phyloP scores from a whole-genome alignment of 1,140 invertebrate species.

The Forficula auricularia region DNA sequence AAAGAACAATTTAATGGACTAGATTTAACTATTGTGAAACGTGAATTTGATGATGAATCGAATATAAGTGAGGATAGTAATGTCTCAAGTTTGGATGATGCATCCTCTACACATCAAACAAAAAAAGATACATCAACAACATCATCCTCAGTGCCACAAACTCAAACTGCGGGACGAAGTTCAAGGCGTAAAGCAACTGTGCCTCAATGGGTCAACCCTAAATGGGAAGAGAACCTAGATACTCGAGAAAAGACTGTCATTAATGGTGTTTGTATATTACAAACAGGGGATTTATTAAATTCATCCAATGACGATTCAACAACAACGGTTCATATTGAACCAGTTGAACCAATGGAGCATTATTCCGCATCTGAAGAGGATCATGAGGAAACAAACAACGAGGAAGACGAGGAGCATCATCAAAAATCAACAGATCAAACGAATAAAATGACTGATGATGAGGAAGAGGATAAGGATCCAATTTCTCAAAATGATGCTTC shows the following conservation, averaged over 20 bases:
- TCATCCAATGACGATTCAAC: slow-evolving; percentile 35
- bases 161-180: slow-evolving; percentile 18
- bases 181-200: slow-evolving; percentile 78
- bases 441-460: too few species aligned
- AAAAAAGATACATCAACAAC: slow-evolving; percentile 25
- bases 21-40: slow-evolving; percentile 64
- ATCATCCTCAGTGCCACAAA: slow-evolving; percentile 9
- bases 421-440: too few species aligned
- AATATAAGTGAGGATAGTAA: slow-evolving; percentile 57
- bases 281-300: slow-evolving; percentile 47
- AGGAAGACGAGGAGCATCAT: too few species aligned
- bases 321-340: slow-evolving; percentile 52
- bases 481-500: too few species aligned
- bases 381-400: too few species aligned
- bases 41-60: slow-evolving; percentile 52
- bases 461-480: too few species aligned
- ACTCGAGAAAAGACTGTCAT: slow-evolving; percentile 47
- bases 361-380: too few species aligned
- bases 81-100: slow-evolving; percentile 20
- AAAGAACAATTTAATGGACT: slow-evolving; percentile 61
- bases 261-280: slow-evolving; percentile 81
- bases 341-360: slow-evolving; percentile 14
- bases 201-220: slow-evolving; percentile 92
- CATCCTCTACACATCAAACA: slow-evolving; percentile 27
- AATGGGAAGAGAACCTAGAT: slow-evolving; percentile 41